Conservation (phyloP, 2,113 vertebrate species). For the Cryptomyrus ogoouensis region DNA sequence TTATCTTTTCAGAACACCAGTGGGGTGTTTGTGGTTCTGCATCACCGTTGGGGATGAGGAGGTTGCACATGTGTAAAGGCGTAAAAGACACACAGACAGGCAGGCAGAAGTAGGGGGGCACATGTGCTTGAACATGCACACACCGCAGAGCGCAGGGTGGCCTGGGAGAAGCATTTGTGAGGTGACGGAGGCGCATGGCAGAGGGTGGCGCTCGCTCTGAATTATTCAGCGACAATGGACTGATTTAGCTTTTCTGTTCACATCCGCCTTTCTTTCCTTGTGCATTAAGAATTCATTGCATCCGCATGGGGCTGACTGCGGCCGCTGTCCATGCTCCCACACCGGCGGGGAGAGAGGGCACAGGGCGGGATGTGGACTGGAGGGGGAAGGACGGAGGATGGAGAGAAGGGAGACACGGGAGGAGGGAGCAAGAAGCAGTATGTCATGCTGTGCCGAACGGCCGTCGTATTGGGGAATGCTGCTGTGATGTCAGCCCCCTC, state of each 20-base stretch:
- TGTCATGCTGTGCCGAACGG: neutral
- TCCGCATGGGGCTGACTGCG: conserved; percentile 36
- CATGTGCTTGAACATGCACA: neutral
- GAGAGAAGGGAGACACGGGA: neutral
- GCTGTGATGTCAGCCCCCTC: neutral
- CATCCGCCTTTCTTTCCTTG: conserved; percentile 36
- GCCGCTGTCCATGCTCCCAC: conserved; percentile 45
- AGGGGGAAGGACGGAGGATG: neutral
- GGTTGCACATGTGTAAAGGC: neutral
- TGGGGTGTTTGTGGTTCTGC: neutral
- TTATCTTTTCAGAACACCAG: neutral
- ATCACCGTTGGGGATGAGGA: neutral
- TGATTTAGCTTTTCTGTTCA: conserved; percentile 44
- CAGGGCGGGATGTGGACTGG: conserved; percentile 4
- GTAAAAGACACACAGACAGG: neutral
- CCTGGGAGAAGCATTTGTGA: neutral
- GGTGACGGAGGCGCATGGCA: conserved; percentile 12
- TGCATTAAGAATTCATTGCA: conserved; percentile 56
- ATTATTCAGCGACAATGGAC: conserved; percentile 53
- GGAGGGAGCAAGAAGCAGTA: neutral
- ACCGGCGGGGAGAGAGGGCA: conserved; percentile 31
- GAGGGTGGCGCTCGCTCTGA: conserved; percentile 37
- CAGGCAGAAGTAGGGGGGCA: neutral
- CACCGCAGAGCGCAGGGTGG: neutral
- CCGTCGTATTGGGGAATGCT: neutral